Evolutionary conservation across 2,797 vertebrate genomes (phyloP), one percentile per base, ranked within the genome.

Genomic region (Octomys mimax): DNA sequence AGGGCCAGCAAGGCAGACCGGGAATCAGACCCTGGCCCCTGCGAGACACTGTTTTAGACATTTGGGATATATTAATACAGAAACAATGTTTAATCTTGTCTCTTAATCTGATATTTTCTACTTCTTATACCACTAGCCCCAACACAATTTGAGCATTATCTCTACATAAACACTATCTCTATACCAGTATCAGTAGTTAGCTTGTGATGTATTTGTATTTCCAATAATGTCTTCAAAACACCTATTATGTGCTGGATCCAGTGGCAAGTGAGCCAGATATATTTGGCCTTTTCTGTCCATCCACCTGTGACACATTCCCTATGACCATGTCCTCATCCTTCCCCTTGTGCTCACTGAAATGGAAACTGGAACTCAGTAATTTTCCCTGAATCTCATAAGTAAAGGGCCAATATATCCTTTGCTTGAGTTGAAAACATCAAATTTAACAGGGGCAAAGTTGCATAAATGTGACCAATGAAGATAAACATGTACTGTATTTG

Each of bases 391-490:
- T 86, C 28, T 89, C 80, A 70, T 73, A 28, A 66, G 36, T 78
- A 42, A 75, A 96, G 91, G 26, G n/a, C 36, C 36, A 73, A 7
- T 82, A 52, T 86, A 83, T 18, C 33, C 79, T 93, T 83, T 36
- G 54, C 57, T 82, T 52, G 36, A 94, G 33, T 78, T 90, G 46
- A 61, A 68, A 68, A 52, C 77, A 61, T 89, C 61, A 81, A 42
- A 86, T 77, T 42, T 66, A 82, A 95, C 61, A 95, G 86, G 54
- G 52, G 31, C 3, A 0, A 4, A 59, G 77, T 24, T 12, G 1
- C 11, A 19, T 9, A 61, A 46, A 75, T 42, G 22, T 87, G 77
- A 54, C 16, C 36, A 64, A 2, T 0, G 26, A 16, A 52, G 81
- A 36, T 96, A 94, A 96, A 64, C 73, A 5, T 2, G 16, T 31